Evolutionary conservation across 2,888 invertebrate genomes (phyloP).

Genomic region (Sarcophaga caerulescens): DNA sequence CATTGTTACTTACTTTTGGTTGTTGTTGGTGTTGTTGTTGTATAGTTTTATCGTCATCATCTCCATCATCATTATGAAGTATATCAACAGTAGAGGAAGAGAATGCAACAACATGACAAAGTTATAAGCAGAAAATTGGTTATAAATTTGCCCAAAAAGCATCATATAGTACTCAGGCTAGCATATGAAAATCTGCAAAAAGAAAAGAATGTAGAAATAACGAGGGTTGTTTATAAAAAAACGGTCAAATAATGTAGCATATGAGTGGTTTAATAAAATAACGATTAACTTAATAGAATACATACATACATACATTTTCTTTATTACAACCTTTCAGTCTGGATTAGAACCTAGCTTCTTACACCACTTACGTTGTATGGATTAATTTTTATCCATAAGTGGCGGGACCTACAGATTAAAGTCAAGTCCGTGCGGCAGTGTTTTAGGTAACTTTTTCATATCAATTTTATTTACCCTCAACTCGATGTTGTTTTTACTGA

Average conservation of each 20-base stretch:
- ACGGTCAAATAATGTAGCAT: too few species aligned
- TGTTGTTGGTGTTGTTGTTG: neutral
- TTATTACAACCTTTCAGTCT: too few species aligned
- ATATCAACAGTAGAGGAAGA: neutral
- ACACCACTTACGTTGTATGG: too few species aligned
- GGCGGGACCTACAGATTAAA: too few species aligned
- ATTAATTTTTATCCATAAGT: too few species aligned
- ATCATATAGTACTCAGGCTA: conserved; percentile 28
- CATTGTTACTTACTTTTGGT: conserved; percentile 16
- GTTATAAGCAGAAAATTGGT: conserved; percentile 64
- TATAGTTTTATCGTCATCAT: neutral
- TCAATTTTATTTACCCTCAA: too few species aligned
- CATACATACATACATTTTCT: neutral
- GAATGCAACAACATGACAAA: conserved; percentile 15
- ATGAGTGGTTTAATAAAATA: too few species aligned
- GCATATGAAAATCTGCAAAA: neutral
- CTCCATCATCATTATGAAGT: neutral
- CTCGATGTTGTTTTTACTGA: too few species aligned
- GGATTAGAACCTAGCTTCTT: too few species aligned
- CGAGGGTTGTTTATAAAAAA: neutral
- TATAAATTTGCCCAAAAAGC: conserved; percentile 36
- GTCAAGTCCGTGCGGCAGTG: too few species aligned
- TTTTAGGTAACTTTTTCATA: too few species aligned
- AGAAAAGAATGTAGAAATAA: neutral
- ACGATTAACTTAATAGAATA: neutral